Base-by-base conservation (phyloP, 2,113 vertebrate species). In the Leptodactylus fuscus region DNA sequence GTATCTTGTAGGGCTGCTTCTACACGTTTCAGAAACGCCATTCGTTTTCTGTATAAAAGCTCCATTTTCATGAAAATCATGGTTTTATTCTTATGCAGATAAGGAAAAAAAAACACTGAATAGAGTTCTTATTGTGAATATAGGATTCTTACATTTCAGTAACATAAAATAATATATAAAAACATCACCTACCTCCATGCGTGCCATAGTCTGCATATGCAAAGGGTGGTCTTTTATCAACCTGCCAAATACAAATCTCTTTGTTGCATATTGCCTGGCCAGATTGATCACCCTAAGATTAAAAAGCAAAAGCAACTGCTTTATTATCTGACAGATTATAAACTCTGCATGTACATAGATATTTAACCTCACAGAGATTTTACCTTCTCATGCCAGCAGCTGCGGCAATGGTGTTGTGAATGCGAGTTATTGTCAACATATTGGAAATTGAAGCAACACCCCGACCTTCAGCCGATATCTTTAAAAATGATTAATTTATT, bases 371-470 rank as follows among this genome's bases (percentile, higher is more conserved):
- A 49, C 7, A 36, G 16, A 34, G 36, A 69, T 12, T 13, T 91
- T 90, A 95, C 97, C 96, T 96, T 89, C 96, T 96, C 97, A 97
- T 97, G 53, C 41, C 81, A 9, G 92, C 91, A 24, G 90, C 95
- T 62, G 96, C 93, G 87, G 5, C 12, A 9, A 96, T 81, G 16
- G 92, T 89, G 4, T 98, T 97, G 92, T 97, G 95, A 78, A 97
- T 94, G 81, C 95, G 93, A 44, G 94, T 94, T 77, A 97, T 91
- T 8, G 95, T 96, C 78, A 98, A 88, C 96, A 97, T 96, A 91
- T 87, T 93, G 76, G 94, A 92, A 46, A 97, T 96, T 75, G 93
- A 92, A 9, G 94, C 93, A 88, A 97, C 94, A 0, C 97, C 96
- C 32, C 93, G 91, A 1, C 96, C 96, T 87, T 96, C 93, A 8